phyloP scores from a whole-genome alignment of 2,113 vertebrate species.

The Poeciliopsis occidentalis region DNA sequence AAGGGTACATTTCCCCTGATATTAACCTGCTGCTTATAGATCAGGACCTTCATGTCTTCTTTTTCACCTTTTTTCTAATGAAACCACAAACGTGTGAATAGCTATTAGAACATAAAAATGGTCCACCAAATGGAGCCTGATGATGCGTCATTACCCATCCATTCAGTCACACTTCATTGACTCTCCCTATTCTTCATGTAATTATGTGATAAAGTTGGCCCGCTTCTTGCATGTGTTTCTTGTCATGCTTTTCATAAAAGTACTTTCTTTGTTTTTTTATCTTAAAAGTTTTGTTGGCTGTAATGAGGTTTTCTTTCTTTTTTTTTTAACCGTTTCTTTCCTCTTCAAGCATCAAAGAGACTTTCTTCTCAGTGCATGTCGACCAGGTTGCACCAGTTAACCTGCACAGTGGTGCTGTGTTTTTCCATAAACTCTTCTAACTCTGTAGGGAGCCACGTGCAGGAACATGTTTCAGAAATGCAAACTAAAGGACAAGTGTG shows the following conservation, averaged over 20 bases:
- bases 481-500: too few species aligned
- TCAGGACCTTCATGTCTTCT: slow-evolving; percentile 4
- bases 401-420: slow-evolving; percentile 9
- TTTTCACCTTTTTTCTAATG: not conserved
- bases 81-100: slow-evolving; percentile 25
- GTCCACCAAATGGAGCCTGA: slow-evolving; percentile 32
- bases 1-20: not conserved
- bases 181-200: slow-evolving; percentile 32
- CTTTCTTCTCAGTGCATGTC: slow-evolving; percentile 2
- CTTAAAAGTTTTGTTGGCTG: not conserved
- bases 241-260: not conserved
- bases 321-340: not conserved
- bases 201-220: slow-evolving; percentile 10
- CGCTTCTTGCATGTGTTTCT: slow-evolving; percentile 1
- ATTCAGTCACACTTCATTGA: slow-evolving; percentile 32
- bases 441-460: too few species aligned
- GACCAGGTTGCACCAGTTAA: slow-evolving; percentile 20
- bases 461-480: too few species aligned
- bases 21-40: slow-evolving; percentile 25
- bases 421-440: too few species aligned
- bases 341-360: slow-evolving; percentile 11
- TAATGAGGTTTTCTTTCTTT: not conserved
- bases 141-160: slow-evolving; percentile 44
- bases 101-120: slow-evolving; percentile 39
- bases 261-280: not conserved